Conservation (phyloP, 2,113 vertebrate species). For the Carassius auratus region DNA sequence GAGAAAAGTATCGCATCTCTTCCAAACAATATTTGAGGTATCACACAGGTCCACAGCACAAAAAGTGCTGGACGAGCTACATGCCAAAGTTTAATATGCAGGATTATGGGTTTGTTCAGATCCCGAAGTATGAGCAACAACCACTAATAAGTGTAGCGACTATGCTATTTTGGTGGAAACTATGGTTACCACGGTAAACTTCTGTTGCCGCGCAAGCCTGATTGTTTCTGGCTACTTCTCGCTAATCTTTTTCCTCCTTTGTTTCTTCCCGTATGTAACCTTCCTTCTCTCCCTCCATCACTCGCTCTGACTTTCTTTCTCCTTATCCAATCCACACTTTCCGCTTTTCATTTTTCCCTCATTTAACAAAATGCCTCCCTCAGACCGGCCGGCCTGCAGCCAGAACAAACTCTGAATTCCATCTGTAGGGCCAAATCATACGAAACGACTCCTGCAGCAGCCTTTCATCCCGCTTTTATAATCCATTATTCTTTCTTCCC, state of each 20-base stretch:
- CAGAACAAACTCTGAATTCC: slow-evolving; percentile 25
- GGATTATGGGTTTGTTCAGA: slow-evolving; percentile 5
- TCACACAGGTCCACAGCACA: not conserved
- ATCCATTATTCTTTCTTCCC: slow-evolving; percentile 2
- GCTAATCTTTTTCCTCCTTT: slow-evolving; percentile 40
- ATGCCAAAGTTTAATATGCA: not conserved
- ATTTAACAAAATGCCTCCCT: slow-evolving; percentile 25
- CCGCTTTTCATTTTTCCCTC: slow-evolving; percentile 9
- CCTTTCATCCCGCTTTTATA: slow-evolving; percentile 2
- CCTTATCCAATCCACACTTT: slow-evolving; percentile 40
- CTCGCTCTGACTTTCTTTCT: slow-evolving; percentile 28
- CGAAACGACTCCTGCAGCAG: not conserved
- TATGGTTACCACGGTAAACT: not conserved
- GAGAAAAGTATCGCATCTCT: slow-evolving; percentile 2
- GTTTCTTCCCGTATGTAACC: not conserved
- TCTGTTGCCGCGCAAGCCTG: not conserved
- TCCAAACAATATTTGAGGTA: not conserved
- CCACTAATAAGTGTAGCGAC: not conserved
- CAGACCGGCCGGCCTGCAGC: not conserved
- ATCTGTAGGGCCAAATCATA: not conserved
- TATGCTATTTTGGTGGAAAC: slow-evolving; percentile 21
- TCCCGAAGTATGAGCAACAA: not conserved
- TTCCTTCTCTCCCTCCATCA: slow-evolving; percentile 1
- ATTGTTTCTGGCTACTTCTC: slow-evolving; percentile 9
- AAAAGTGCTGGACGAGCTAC: not conserved